Base-by-base conservation (phyloP, 2,797 vertebrate genomes). In the Galagoides demidoff region DNA sequence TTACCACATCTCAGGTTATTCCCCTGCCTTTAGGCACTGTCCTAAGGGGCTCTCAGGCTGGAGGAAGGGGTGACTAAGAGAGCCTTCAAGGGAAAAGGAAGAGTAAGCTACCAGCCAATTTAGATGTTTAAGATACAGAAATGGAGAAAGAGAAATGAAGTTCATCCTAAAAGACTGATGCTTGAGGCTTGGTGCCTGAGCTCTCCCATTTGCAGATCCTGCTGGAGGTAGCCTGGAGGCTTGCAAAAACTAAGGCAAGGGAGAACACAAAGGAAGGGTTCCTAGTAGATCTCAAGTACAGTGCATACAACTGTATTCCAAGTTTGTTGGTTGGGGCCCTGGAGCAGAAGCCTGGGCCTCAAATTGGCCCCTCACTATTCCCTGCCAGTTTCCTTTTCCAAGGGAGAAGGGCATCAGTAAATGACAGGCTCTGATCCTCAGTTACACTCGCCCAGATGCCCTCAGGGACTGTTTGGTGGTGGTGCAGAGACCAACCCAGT, bases 31-130 rank as follows among this genome's bases (percentile, higher is more conserved):
- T 43, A 8, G 25, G 49, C 20, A 0, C 0, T 82, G 52, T 25
- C 70, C 43, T 95, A 68, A 25, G 85, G 71, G 86, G 49, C 76
- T 59, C 91, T 81, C 22, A 31, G 78, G 63, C 27, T 57, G 9
- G 11, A 90, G 23, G 61, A 85, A 55, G 25, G 25, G 37, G 63
- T 59, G 39, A 25, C 20, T 12, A 14, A 34, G 37, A 68, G 39
- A 74, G 83, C 37, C 27, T 31, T 37, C 55, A 31, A 25, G 59
- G 39, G n/a, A 14, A 4, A n/a, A n/a, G n/a, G n/a, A n/a, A n/a
- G n/a, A n/a, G n/a, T n/a, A n/a, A n/a, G n/a, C n/a, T n/a, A n/a
- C n/a, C n/a, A n/a, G n/a, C n/a, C n/a, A n/a, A n/a, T n/a, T n/a
- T n/a, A n/a, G n/a, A n/a, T n/a, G n/a, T n/a, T n/a, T n/a, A n/a